phyloP scores from a whole-genome alignment of 2,113 vertebrate genomes.

The Turnix velox region DNA sequence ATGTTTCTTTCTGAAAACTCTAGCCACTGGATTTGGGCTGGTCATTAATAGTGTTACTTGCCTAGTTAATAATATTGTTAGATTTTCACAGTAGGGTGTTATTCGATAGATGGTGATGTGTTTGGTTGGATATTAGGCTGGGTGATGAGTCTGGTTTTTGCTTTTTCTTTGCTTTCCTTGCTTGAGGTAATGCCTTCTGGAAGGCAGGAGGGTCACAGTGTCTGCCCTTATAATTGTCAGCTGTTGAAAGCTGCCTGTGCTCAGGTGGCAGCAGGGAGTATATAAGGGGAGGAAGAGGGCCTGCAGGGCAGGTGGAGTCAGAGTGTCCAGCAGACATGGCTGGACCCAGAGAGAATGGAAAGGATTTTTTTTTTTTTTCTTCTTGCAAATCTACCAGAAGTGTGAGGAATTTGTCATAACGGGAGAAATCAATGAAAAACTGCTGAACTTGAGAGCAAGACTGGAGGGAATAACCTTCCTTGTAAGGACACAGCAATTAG shows the following conservation, averaged over 20 bases:
- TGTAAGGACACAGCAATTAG: neutral
- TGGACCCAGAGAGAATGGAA: neutral
- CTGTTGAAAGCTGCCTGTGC: neutral
- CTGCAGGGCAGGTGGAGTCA: neutral
- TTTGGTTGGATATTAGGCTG: fast-evolving
- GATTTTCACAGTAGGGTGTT: fast-evolving
- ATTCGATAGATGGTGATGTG: neutral
- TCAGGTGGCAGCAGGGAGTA: fast-evolving
- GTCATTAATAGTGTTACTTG: neutral
- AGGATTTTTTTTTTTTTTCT: neutral
- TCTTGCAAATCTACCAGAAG: neutral
- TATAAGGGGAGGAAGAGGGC: neutral
- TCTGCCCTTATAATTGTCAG: fast-evolving
- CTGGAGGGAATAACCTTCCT: neutral
- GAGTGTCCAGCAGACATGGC: fast-evolving
- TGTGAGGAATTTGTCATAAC: neutral
- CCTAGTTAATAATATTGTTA: neutral
- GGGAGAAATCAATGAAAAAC: neutral
- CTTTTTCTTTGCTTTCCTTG: neutral
- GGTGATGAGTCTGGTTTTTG: neutral
- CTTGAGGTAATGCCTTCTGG: neutral
- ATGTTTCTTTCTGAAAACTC: neutral
- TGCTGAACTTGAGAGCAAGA: neutral
- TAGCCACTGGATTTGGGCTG: neutral
- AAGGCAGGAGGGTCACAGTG: neutral